Evolutionary conservation across 2,797 vertebrate species (phyloP).

Genomic region (Hippocampus kuda): DNA sequence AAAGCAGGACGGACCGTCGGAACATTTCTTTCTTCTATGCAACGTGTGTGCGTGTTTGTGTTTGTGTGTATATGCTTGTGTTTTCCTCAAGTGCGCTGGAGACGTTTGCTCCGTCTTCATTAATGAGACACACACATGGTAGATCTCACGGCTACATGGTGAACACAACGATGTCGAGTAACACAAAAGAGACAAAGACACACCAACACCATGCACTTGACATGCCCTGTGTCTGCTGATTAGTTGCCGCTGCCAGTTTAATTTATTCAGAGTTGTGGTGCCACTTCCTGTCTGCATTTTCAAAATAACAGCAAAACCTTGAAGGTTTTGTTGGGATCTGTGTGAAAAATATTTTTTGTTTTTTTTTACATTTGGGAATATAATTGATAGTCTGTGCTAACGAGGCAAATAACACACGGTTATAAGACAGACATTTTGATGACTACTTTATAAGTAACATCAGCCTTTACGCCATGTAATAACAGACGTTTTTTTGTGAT

Average conservation of each 20-base stretch:
- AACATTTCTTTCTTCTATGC: not conserved
- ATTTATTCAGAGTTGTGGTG: not conserved
- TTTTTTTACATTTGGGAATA: too few relatives aligned
- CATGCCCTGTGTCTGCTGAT: not conserved
- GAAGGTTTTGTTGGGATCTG: not conserved
- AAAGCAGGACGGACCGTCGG: conserved; percentile 26
- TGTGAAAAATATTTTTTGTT: too few relatives aligned
- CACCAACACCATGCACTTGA: not conserved
- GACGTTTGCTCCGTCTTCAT: conserved; percentile 31
- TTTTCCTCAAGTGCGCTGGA: not conserved
- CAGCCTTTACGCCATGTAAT: too few relatives aligned
- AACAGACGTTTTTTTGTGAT: too few relatives aligned
- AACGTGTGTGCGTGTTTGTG: not conserved
- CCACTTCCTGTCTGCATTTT: not conserved
- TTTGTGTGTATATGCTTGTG: not conserved
- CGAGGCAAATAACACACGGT: too few relatives aligned
- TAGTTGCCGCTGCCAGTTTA: not conserved
- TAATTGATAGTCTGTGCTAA: too few relatives aligned
- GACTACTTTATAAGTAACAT: too few relatives aligned
- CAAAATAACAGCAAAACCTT: not conserved
- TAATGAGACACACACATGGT: conserved; percentile 13
- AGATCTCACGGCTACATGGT: not conserved
- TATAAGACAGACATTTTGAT: too few relatives aligned
- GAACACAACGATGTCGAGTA: not conserved
- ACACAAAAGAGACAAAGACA: conserved; percentile 11